phyloP scores from a whole-genome alignment of 2,888 invertebrate species.

The Vesta saturnalis region DNA sequence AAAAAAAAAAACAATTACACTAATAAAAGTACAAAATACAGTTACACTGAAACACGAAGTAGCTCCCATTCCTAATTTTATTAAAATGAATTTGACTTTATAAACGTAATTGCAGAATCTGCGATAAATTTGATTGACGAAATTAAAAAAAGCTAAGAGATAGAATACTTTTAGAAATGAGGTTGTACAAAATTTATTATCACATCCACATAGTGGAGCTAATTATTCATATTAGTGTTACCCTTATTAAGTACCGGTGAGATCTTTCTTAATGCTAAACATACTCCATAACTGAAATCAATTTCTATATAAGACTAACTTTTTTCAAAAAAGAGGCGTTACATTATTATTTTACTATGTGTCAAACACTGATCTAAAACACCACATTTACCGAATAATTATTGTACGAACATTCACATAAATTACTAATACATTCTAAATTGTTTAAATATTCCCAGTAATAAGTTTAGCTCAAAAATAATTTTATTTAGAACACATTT shows the following conservation, averaged over 20 bases:
- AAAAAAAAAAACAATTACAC: neutral
- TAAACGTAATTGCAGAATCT: slow-evolving; percentile 3
- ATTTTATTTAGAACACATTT: too few relatives aligned
- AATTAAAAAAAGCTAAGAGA: neutral
- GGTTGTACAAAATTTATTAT: neutral
- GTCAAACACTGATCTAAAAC: too few relatives aligned
- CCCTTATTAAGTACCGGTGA: slow-evolving; percentile 11
- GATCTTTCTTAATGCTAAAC: slow-evolving; percentile 9
- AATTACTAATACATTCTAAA: too few relatives aligned
- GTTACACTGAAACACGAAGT: neutral
- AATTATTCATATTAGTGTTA: neutral
- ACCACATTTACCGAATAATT: too few relatives aligned
- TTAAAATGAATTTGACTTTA: slow-evolving; percentile 13
- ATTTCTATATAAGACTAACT: neutral
- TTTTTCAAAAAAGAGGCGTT: too few relatives aligned
- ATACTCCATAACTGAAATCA: neutral
- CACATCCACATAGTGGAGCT: neutral
- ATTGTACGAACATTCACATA: too few relatives aligned
- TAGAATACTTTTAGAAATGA: neutral
- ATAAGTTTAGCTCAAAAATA: too few relatives aligned
- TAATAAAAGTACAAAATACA: too few relatives aligned
- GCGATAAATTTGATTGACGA: neutral
- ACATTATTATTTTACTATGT: too few relatives aligned
- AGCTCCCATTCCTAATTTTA: neutral
- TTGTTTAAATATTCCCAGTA: too few relatives aligned